Evolutionary conservation across 2,888 invertebrate genomes (phyloP), one percentile per base, ranked within the genome.

Genomic region (Drosophila neonasuta): DNA sequence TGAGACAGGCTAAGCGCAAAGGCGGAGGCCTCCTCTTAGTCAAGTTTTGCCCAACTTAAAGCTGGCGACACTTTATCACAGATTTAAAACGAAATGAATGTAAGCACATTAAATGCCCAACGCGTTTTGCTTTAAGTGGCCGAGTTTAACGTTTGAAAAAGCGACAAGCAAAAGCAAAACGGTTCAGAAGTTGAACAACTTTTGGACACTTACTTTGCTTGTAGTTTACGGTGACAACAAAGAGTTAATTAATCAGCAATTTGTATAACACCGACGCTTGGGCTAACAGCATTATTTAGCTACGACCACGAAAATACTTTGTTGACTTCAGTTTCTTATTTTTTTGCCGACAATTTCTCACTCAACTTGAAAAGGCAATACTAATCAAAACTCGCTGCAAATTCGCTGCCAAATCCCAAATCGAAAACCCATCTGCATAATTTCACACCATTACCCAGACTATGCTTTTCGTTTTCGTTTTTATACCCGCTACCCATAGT

Each of bases 61-160:
- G 81, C 80, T 68, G 63, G 46, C 80, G 59, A 58, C 82, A 71
- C 82, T 81, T 85, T 85, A 82, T 82, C 85, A 57, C 66, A 82
- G 81, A 81, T 82, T 81, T 81, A 76, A 85, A 84, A 81, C 65
- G 65, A 72, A 84, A 85, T 74, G 80, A 85, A 79, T 82, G 85
- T 76, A 80, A 82, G 81, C 85, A 85, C 85, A 85, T 82, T 85
- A 81, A 85, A 85, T 76, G 78, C 62, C 73, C 70, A 62, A 42
- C 65, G 68, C 73, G 36, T 57, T 66, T 59, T 55, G 65, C 68
- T 79, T 77, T 68, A 79, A 81, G 71, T 77, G 72, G 3, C 7
- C 8, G 50, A 57, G 44, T 52, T 64, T 61, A 55, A 39, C 34
- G 30, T 24, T 24, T 50, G 56, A 55, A 30, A 54, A 48, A 55